These are phyloP conservation scores for Pteruthius melanotis DNA, from an alignment of 2,113 vertebrate genomes.

Conservation along the genomic window DNA sequence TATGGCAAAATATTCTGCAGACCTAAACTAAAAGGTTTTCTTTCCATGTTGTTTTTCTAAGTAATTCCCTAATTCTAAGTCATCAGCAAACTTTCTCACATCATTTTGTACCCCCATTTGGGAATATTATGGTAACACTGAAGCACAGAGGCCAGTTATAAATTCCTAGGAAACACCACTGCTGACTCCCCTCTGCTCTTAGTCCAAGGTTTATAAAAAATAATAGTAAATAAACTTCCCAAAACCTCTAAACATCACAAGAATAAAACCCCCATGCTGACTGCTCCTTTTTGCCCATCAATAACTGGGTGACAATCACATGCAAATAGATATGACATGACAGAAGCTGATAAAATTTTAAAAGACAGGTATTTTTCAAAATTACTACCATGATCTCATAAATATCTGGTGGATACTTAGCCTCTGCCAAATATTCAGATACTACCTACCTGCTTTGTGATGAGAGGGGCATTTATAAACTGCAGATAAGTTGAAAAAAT, in stretches of 20 bases:
- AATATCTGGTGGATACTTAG: background rate
- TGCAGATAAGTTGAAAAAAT: background rate
- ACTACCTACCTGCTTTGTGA: background rate
- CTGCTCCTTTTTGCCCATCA: background rate
- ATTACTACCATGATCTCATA: fast-evolving
- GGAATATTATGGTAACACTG: background rate
- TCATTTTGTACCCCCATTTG: background rate
- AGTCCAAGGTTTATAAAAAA: background rate
- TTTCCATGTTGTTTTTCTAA: background rate
- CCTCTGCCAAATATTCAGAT: background rate
- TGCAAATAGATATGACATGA: background rate
- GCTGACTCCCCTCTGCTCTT: background rate
- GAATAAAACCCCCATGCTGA: background rate
- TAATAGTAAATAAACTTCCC: background rate
- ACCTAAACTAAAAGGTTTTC: background rate
- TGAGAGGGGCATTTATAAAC: background rate
- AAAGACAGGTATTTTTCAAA: background rate
- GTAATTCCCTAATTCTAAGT: background rate
- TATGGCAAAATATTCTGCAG: background rate
- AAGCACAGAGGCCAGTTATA: background rate
- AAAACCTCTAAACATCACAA: background rate
- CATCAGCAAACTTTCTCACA: background rate
- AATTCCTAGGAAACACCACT: background rate
- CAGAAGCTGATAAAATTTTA: background rate
- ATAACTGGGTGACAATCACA: background rate